These are phyloP conservation scores for Toxonevra muliebris DNA, from an alignment of 2,888 invertebrate genomes.

Conservation along the genomic window DNA sequence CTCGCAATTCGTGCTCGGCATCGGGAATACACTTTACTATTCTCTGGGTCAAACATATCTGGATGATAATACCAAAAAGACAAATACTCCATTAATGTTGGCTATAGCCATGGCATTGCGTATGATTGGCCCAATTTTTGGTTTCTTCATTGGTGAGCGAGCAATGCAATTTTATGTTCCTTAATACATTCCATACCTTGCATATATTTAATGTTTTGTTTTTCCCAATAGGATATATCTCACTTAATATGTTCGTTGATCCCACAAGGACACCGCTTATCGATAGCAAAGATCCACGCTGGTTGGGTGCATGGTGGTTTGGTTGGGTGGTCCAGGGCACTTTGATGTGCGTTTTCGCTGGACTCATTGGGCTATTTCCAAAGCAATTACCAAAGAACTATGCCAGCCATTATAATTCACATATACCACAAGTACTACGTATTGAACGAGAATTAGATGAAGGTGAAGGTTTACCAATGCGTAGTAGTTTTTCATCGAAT, in stretches of 20 bases:
- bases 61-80: conserved; percentile 75
- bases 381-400: conserved; percentile 58
- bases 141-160: conserved; percentile 68
- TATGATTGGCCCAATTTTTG: conserved; percentile 68
- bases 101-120: conserved; percentile 63
- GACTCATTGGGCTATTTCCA: conserved; percentile 75
- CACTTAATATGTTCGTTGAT: conserved; percentile 70
- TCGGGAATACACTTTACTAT: conserved; percentile 74
- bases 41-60: conserved; percentile 74
- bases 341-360: conserved; percentile 70
- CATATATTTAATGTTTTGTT: too few relatives aligned
- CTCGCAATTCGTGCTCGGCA: conserved; percentile 75
- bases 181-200: too few relatives aligned
- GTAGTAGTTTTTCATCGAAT: conserved; percentile 54
- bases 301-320: conserved; percentile 81
- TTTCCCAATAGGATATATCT: conserved; percentile 54
- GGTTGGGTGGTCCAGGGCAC: conserved; percentile 69
- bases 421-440: conserved; percentile 55
- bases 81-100: conserved; percentile 71
- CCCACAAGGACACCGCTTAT: conserved; percentile 71
- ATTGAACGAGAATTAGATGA: conserved; percentile 50
- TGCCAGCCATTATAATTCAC: conserved; percentile 50
- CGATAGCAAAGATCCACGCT: conserved; percentile 71
- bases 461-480: conserved; percentile 52
- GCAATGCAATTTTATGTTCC: background rate